Conservation (phyloP, 30 jellyfish, hydroid and myxozoan genomes). For the Pelagia noctiluca region DNA sequence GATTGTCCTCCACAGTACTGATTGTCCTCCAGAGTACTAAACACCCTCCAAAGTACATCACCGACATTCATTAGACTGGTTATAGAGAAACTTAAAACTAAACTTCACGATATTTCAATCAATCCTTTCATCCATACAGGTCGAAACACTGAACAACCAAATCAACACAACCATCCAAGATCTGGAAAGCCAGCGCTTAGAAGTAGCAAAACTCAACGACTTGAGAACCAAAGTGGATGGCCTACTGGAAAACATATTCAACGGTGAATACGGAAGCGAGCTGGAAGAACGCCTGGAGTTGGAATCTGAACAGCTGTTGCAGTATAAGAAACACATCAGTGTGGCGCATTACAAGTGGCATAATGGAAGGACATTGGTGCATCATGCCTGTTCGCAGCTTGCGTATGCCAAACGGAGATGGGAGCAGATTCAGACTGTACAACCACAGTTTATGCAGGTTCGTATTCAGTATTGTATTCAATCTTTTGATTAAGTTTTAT, state of each 20-base stretch:
- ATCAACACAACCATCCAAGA: slow-evolving; percentile 37
- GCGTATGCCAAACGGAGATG: slow-evolving; percentile 82
- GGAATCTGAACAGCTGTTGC: slow-evolving; percentile 81
- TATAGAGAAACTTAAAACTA: too few species aligned
- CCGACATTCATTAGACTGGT: too few species aligned
- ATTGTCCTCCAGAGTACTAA: too few species aligned
- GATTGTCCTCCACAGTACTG: too few species aligned
- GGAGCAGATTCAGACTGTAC: slow-evolving; percentile 74
- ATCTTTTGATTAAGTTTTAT: too few species aligned
- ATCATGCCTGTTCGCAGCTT: slow-evolving; percentile 84
- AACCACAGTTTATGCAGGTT: slow-evolving; percentile 51
- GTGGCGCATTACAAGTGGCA: slow-evolving; percentile 87
- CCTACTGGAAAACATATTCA: slow-evolving; percentile 78
- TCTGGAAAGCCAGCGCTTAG: slow-evolving; percentile 21
- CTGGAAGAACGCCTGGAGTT: slow-evolving; percentile 84
- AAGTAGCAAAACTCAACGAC: slow-evolving; percentile 40
- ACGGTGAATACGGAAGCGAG: slow-evolving; percentile 92
- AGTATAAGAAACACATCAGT: slow-evolving; percentile 70
- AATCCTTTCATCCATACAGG: too few species aligned
- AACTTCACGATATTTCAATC: too few species aligned
- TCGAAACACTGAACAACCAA: slow-evolving; percentile 67
- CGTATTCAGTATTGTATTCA: background rate
- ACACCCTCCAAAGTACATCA: too few species aligned
- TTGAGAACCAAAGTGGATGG: slow-evolving; percentile 79
- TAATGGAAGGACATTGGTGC: slow-evolving; percentile 67